A percentile compares a stretch with the other conserved stretches of the same genome.
phyloP scores from a whole-genome alignment of 2,113 vertebrate species.

The Vidua macroura region DNA sequence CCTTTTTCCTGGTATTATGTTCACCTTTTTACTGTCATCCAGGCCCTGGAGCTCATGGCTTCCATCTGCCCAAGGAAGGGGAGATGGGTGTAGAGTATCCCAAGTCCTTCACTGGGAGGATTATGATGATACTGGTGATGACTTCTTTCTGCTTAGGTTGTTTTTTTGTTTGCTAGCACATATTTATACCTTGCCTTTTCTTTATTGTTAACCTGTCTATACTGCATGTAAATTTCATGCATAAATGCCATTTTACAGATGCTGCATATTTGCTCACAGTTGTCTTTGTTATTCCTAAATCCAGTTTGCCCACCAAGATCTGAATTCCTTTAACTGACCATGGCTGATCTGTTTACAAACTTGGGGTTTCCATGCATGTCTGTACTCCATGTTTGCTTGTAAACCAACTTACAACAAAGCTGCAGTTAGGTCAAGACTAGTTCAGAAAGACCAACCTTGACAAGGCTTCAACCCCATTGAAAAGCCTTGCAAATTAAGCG shows the following conservation, averaged over 20 bases:
- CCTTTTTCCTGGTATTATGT: background rate
- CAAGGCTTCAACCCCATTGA: background rate
- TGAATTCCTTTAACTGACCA: background rate
- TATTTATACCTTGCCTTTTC: background rate
- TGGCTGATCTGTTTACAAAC: background rate
- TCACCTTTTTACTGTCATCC: background rate
- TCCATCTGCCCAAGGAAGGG: background rate
- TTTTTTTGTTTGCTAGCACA: background rate
- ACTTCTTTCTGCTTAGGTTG: background rate
- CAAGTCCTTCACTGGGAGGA: background rate
- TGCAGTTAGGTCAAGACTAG: background rate
- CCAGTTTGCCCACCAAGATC: background rate
- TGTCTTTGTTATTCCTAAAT: background rate
- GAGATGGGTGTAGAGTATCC: background rate
- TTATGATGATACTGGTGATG: too few relatives aligned
- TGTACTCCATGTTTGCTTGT: background rate
- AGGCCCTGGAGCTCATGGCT: background rate
- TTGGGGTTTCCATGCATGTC: background rate
- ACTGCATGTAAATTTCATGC: background rate
- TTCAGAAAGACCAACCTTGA: background rate
- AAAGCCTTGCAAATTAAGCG: background rate
- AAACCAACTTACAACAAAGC: background rate
- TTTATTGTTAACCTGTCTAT: background rate
- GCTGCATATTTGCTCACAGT: background rate
- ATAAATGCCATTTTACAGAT: background rate